Evolutionary conservation across 2,888 invertebrate genomes (phyloP), one percentile per base, ranked within the genome.

Genomic region (Hymenopus coronatus): DNA sequence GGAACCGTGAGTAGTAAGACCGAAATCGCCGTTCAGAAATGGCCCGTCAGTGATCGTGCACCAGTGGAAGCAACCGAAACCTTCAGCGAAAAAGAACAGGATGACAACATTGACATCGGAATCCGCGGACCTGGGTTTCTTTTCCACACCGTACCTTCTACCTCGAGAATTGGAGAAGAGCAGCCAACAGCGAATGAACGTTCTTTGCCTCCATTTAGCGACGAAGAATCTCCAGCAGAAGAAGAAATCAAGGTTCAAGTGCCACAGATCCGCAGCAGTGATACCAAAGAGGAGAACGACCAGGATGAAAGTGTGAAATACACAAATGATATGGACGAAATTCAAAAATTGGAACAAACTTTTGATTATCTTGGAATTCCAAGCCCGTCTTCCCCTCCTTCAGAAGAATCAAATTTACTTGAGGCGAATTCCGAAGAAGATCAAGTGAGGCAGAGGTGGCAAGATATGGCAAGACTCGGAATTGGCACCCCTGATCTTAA

Each of bases 331-430:
- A 82, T 82, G 33, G 54, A 87, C 8, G 87, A 82, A 8, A 87
- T 87, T 27, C n/a, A 87, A 25, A 40, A 87, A 8, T 30, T 87
- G 15, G 87, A 87, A n/a, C 87, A 87, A 33, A 87, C 87, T 30
- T 82, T 87, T 12, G 87, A 87, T 33, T 87, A 82, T 82, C 82
- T 87, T n/a, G 87, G 87, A 14, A 87, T 87, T 33, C 33, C 33
- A 70, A 70, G 54, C 54, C 54, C 54, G 25, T 70, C 54, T 70
- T 70, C 54, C 54, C 54, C 2, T 25, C 54, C 25, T 25, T 1
- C 25, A 15, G 54, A 70, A 70, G 54, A 70, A 70, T 20, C 54
- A 0, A 70, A 20, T 20, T 3, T 15, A 8, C 6, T 4, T 70
- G 54, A 20, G 25, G 6, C 20, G 20, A 70, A 20, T 25, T 6